These are phyloP conservation scores for Aplysia californica DNA, from an alignment of 1,140 invertebrate genomes.

Conservation along the genomic window DNA sequence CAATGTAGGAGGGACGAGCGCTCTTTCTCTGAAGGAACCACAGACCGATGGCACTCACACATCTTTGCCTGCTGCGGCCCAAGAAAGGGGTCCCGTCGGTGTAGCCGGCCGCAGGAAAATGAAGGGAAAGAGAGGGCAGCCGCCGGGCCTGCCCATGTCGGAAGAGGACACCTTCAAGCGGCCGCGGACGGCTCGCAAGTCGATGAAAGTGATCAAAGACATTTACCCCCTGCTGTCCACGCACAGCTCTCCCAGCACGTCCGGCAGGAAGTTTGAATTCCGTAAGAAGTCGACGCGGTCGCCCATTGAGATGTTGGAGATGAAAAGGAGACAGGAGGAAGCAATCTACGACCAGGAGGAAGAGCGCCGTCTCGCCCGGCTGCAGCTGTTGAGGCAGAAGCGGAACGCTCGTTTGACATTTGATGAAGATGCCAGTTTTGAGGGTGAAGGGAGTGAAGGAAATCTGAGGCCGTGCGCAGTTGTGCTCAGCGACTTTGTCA, in stretches of 20 bases:
- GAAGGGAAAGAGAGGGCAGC: slow-evolving; percentile 17
- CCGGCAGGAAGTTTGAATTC: slow-evolving; percentile 29
- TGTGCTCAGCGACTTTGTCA: slow-evolving; percentile 56
- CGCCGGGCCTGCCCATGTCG: slow-evolving; percentile 20
- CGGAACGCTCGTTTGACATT: background rate
- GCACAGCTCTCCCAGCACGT: background rate
- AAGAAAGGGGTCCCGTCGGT: too few relatives aligned
- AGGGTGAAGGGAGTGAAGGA: background rate
- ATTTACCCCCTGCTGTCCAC: too few relatives aligned
- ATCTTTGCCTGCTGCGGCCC: background rate
- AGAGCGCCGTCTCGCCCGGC: slow-evolving; percentile 33
- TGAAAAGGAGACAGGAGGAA: slow-evolving; percentile 46
- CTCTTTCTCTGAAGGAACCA: background rate
- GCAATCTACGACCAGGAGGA: slow-evolving; percentile 43
- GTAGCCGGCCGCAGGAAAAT: too few relatives aligned
- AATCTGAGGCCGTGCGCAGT: slow-evolving; percentile 45
- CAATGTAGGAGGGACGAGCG: too few relatives aligned
- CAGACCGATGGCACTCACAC: background rate
- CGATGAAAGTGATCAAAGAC: too few relatives aligned
- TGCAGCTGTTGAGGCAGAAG: slow-evolving; percentile 19
- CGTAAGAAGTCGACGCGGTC: slow-evolving; percentile 48
- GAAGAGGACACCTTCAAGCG: slow-evolving; percentile 3
- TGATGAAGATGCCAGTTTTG: background rate
- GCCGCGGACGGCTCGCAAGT: background rate
- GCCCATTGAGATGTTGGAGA: slow-evolving; percentile 48